Base-by-base conservation (phyloP, 1,140 invertebrate genomes). In the Asobara japonica region DNA sequence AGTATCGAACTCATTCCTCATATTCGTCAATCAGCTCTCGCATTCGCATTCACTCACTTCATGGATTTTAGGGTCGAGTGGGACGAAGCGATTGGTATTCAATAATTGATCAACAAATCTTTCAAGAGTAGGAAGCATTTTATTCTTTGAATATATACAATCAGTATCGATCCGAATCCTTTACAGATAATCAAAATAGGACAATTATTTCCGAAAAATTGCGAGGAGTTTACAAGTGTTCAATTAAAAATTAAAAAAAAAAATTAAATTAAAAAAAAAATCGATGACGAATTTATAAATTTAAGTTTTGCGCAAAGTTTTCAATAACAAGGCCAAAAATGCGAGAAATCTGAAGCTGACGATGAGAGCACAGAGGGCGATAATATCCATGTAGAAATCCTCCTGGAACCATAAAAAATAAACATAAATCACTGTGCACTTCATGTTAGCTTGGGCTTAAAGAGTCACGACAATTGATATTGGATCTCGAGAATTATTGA, bases 311-410 rank as follows among this genome's bases (percentile, higher is more conserved):
- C 89, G 88, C 41, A 88, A 87, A 38, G 91, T 90, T 76, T 91
- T 90, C 38, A 88, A 83, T n/a, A 93, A 79, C 0, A 97, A 84
- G 0, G 92, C 91, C 22, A 96, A 76, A 86, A 93, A 96, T 0
- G 95, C 95, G 3, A 95, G 79, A 0, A 93, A 79, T 75, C 96
- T 86, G 82, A 96, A 96, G 0, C 88, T 89, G n/a, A 95, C 78
- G 68, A 96, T 93, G 0, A 97, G 88, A 10, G 88, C 81, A 30
- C 92, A 79, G 78, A 98, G 87, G 68, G 91, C 89, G 3, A 91
- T 77, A 16, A 96, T 90, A 79, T 97, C 94, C 72, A 90, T 87
- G 38, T 86, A 84, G 76, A 96, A 90, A 81, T 95, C 89, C n/a
- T 89, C 86, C 92, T 93, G 87, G 20, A 88, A 89, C 29, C 66